Evolutionary conservation across 2,113 vertebrate genomes (phyloP).

Genomic region (Callopanchax toddi): DNA sequence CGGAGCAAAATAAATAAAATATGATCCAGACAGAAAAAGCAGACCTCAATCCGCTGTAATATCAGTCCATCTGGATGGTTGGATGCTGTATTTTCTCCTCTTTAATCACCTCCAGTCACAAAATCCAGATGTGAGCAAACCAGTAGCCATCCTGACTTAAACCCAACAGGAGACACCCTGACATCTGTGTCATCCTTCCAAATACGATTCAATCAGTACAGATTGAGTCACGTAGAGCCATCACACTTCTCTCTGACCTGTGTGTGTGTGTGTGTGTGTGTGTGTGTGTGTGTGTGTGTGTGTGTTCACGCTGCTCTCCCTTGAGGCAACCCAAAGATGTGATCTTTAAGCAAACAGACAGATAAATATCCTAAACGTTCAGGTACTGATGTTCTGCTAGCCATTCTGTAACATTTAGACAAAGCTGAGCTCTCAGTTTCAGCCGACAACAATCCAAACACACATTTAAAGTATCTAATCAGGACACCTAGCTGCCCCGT

Average conservation of each 20-base stretch:
- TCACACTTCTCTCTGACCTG: slow-evolving; percentile 10
- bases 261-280: too few relatives aligned
- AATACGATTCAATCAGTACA: slow-evolving; percentile 58
- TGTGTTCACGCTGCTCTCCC: neutral
- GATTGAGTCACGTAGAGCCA: slow-evolving; percentile 17
- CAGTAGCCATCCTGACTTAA: slow-evolving; percentile 39
- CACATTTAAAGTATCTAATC: neutral
- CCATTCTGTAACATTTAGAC: neutral
- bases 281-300: neutral
- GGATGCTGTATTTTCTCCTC: neutral
- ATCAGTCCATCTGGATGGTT: neutral
- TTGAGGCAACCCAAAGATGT: too few relatives aligned
- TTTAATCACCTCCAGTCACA: slow-evolving; percentile 8
- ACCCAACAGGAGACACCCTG: slow-evolving; percentile 26
- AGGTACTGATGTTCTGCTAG: too few relatives aligned
- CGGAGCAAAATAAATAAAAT: slow-evolving; percentile 47
- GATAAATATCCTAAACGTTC: neutral
- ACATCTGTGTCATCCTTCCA: slow-evolving; percentile 45
- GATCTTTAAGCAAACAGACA: too few relatives aligned
- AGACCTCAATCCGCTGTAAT: neutral
- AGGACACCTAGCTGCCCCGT: neutral
- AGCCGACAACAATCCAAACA: neutral
- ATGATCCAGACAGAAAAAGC: slow-evolving; percentile 38
- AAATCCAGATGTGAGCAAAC: slow-evolving; percentile 5
- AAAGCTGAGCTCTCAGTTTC: neutral